Base-by-base conservation (phyloP, 2,797 vertebrate species). In the Anniella stebbinsi region DNA sequence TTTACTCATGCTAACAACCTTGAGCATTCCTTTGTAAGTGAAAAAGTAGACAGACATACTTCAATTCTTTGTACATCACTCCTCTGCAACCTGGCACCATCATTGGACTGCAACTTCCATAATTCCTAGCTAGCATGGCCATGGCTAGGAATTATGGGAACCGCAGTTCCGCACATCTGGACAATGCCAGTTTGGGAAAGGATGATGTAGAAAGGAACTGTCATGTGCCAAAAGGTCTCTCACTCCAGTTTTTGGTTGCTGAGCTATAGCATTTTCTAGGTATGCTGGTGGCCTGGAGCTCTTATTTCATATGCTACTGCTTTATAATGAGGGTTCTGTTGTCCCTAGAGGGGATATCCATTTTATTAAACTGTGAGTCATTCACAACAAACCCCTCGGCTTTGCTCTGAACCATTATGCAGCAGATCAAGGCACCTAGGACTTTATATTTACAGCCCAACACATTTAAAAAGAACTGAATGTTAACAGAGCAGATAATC, bases 321-420 rank as follows among this genome's bases (percentile, higher is more conserved):
- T 92, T 90, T 87, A 67, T 91, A 87, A 91, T 91, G 91, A 96
- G 91, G 91, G 91, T 94, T 92, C 91, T 84, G 75, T 72, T 84
- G 73, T 36, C 87, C 83, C 93, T 89, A 85, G 86, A 91, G 94
- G 93, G 66, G 90, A 90, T 84, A 67, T 84, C 48, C 82, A 85
- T 91, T 95, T 94, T 94, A 92, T 94, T 93, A 84, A 73, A 1
- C 25, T 84, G 75, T n/a, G 12, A 87, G 60, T 87, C 86, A 92
- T 92, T 0, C 33, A 83, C 66, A 81, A 92, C 80, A 87, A 89
- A 86, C 30, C 0, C 1, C 72, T 89, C 82, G 66, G 80, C 75
- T 91, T 86, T 48, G 81, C 76, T 91, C 36, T 85, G 86, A 90
- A 92, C 75, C 38, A 7, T 25, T 66, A 30, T 63, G 38, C 36